A percentile compares a stretch with the other conserved stretches of the same genome.
Evolutionary conservation across 2,113 vertebrate species (phyloP).

Genomic region (Labeo rohita): DNA sequence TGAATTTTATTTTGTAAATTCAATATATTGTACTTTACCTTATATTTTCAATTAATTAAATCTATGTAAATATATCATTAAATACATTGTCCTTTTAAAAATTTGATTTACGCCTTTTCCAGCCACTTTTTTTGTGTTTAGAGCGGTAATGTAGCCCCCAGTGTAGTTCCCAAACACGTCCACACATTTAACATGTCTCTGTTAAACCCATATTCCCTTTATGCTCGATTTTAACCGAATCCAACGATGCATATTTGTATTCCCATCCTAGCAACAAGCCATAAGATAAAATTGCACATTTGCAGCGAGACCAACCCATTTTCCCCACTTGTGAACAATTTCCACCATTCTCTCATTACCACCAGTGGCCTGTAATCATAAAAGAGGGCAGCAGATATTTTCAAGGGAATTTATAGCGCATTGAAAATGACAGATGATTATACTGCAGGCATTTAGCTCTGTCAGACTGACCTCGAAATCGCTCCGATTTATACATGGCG

Average conservation of each 20-base stretch:
- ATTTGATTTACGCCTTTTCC: background rate
- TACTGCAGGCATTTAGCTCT: constrained; percentile 4
- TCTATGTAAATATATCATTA: background rate
- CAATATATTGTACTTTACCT: background rate
- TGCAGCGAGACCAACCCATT: background rate
- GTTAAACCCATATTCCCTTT: background rate
- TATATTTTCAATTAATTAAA: background rate
- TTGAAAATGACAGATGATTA: constrained; percentile 18
- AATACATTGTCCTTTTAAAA: background rate
- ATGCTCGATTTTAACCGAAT: background rate
- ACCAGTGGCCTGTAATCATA: constrained; percentile 38
- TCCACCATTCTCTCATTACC: constrained; percentile 9
- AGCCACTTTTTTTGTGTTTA: background rate
- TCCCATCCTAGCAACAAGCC: constrained; percentile 4
- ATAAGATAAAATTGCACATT: constrained; percentile 17
- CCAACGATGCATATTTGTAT: constrained; percentile 9
- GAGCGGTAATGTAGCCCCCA: no score
- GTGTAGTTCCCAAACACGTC: background rate
- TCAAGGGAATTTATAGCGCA: background rate
- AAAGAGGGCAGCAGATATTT: background rate
- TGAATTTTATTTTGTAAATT: no score
- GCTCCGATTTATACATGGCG: constrained; percentile 16
- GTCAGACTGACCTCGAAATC: constrained; percentile 1
- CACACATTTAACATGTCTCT: background rate
- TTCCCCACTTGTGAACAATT: background rate